Evolutionary conservation across 2,888 invertebrate genomes (phyloP).

Genomic region (Bursaphelenchus okinawaensis): DNA sequence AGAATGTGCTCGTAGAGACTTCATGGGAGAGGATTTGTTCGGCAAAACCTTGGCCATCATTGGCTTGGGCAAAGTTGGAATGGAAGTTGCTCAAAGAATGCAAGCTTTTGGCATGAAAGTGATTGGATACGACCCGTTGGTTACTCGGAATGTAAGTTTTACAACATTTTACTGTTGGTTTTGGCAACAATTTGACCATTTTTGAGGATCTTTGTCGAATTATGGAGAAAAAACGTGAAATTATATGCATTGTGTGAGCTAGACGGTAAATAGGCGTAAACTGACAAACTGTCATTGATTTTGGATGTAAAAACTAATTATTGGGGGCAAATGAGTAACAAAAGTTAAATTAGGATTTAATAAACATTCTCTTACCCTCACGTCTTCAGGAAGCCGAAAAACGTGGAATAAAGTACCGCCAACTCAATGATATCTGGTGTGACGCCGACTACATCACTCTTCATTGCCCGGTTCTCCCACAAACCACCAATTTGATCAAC

Average conservation of each 20-base stretch:
- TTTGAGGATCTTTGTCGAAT: not conserved
- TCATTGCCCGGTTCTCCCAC: slow-evolving; percentile 87
- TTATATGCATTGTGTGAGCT: too few species aligned
- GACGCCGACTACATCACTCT: slow-evolving; percentile 97
- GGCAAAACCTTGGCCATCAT: slow-evolving; percentile 88
- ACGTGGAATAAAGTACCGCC: slow-evolving; percentile 74
- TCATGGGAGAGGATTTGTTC: slow-evolving; percentile 64
- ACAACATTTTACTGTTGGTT: not conserved
- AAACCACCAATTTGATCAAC: slow-evolving; percentile 67
- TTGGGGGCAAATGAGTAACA: too few species aligned
- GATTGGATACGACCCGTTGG: slow-evolving; percentile 91
- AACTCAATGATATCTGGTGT: slow-evolving; percentile 83
- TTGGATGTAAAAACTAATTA: not conserved
- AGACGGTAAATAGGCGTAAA: not conserved
- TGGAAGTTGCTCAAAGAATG: slow-evolving; percentile 87
- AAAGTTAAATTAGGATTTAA: too few species aligned
- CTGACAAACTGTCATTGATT: not conserved
- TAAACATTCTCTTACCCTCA: too few species aligned
- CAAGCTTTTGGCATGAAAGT: slow-evolving; percentile 91
- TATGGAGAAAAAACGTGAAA: too few species aligned
- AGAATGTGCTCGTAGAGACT: slow-evolving; percentile 85
- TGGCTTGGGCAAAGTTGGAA: slow-evolving; percentile 88
- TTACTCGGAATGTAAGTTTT: slow-evolving; percentile 65
- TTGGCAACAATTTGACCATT: slow-evolving; percentile 15
- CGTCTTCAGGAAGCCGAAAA: slow-evolving; percentile 66